Conservation (phyloP, 2,113 vertebrate genomes). For the Candoia aspera region DNA sequence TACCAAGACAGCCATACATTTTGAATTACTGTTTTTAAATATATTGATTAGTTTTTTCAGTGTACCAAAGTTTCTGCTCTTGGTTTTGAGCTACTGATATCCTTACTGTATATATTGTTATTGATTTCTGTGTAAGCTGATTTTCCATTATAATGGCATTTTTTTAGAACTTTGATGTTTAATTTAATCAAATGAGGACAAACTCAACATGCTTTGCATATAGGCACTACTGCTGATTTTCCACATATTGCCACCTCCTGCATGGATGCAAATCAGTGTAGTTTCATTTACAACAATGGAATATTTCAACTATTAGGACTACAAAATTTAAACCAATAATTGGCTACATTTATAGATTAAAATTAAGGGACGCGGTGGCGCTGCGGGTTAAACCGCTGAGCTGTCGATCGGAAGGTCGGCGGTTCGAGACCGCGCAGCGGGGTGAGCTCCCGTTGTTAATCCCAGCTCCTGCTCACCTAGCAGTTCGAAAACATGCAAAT, state of each 20-base stretch:
- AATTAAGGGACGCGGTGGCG: no score
- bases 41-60: conserved; percentile 43
- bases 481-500: no score
- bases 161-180: conserved; percentile 1
- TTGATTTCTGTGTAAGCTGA: conserved; percentile 21
- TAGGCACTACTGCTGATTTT: neutral
- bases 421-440: no score
- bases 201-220: neutral
- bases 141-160: conserved; percentile 19
- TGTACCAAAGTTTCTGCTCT: conserved; percentile 8
- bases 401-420: no score
- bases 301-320: neutral
- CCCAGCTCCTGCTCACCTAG: no score
- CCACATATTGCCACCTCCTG: neutral
- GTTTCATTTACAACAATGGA: neutral
- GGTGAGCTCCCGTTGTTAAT: no score
- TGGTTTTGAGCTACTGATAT: neutral
- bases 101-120: conserved; percentile 38
- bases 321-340: neutral
- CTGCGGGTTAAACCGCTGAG: no score
- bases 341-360: neutral
- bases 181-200: neutral
- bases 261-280: neutral
- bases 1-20: conserved; percentile 43
- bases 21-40: conserved; percentile 33